phyloP scores from a whole-genome alignment of 2,888 invertebrate genomes.

The Hylaea fasciaria region DNA sequence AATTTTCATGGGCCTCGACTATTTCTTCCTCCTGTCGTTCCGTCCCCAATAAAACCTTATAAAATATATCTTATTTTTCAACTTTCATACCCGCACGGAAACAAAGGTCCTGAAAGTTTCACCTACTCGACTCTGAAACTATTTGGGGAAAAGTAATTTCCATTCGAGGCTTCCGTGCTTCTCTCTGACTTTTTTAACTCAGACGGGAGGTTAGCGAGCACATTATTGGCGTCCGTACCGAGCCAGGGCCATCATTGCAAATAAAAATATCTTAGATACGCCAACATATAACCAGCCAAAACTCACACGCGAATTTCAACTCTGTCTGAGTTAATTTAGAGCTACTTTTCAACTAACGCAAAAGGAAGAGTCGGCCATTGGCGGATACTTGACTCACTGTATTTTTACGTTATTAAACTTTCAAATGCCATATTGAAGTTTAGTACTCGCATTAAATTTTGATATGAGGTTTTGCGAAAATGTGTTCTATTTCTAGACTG shows the following conservation, averaged over 20 bases:
- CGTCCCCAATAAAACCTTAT: conserved; percentile 8
- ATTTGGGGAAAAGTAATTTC: conserved; percentile 31
- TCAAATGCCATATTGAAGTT: conserved; percentile 44
- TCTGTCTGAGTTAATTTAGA: neutral
- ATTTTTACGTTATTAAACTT: conserved; percentile 46
- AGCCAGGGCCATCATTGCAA: conserved; percentile 31
- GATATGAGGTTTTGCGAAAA: conserved; percentile 14
- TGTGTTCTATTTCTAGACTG: conserved; percentile 1
- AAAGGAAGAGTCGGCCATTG: conserved; percentile 26
- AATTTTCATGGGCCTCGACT: neutral
- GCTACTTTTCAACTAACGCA: neutral
- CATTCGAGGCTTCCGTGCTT: conserved; percentile 27
- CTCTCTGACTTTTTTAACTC: conserved; percentile 24
- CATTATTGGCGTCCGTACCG: conserved; percentile 40
- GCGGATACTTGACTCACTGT: conserved; percentile 36
- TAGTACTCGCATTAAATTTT: conserved; percentile 40
- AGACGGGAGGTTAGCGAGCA: conserved; percentile 33
- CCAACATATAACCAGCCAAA: conserved; percentile 9
- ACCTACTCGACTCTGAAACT: conserved; percentile 24
- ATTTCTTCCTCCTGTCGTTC: neutral
- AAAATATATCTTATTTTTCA: conserved; percentile 19
- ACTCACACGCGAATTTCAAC: conserved; percentile 3
- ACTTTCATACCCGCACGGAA: conserved; percentile 9
- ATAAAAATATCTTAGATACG: conserved; percentile 37
- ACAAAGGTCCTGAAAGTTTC: conserved; percentile 24